Percentiles rank a stretch among this genome's conserved stretches.
These are phyloP conservation scores for Siphlonurus alternatus DNA, from an alignment of 2,888 invertebrate genomes.

Conservation along the genomic window DNA sequence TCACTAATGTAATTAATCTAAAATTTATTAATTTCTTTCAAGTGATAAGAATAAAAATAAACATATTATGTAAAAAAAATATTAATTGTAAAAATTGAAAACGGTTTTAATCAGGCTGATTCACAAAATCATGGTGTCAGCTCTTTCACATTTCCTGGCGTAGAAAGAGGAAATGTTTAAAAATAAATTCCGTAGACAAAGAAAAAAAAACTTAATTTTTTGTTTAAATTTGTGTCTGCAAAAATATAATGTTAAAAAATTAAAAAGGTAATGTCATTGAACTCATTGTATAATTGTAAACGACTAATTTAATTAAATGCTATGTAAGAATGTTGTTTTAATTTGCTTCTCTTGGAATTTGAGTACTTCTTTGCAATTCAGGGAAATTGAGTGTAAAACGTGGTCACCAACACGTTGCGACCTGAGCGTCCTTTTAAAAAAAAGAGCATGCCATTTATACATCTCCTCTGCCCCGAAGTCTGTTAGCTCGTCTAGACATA, in stretches of 20 bases:
- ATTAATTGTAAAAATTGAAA: no score
- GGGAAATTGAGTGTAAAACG: background rate
- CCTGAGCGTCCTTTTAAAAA: no score
- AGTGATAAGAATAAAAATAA: no score
- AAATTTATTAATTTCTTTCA: no score
- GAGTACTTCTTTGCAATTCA: background rate
- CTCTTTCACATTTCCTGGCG: no score
- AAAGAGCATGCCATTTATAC: background rate
- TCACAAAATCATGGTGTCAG: no score
- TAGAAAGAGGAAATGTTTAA: background rate
- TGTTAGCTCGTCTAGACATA: background rate
- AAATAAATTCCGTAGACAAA: no score
- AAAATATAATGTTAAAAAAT: background rate
- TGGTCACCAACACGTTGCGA: background rate
- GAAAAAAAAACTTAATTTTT: no score
- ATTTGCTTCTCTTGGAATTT: background rate
- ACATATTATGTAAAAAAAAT: no score
- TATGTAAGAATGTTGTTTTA: background rate
- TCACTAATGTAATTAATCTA: no score
- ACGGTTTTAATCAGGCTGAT: no score
- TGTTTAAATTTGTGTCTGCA: no score
- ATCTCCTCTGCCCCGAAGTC: background rate
- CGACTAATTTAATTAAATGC: background rate
- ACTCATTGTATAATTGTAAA: background rate
- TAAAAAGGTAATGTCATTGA: background rate